phyloP scores from a whole-genome alignment of 2,888 invertebrate species.

The Hipparchia semele region DNA sequence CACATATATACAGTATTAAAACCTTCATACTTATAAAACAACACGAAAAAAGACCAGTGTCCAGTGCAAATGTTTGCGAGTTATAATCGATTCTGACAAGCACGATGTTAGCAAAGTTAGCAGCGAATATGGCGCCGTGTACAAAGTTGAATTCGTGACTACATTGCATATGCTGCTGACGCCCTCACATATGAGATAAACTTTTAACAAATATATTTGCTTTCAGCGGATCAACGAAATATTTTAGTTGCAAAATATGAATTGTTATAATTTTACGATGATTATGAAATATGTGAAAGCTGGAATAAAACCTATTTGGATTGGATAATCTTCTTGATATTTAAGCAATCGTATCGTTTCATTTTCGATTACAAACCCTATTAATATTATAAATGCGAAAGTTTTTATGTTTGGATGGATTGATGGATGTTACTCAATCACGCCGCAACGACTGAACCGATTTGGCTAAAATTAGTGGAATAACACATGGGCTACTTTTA shows the following conservation, averaged over 20 bases:
- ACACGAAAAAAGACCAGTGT: conserved; percentile 1
- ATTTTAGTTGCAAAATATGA: neutral
- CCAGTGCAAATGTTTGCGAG: conserved; percentile 19
- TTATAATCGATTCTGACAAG: conserved; percentile 26
- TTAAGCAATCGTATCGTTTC: too few species aligned
- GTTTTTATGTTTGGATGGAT: too few species aligned
- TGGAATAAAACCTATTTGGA: neutral
- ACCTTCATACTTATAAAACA: neutral
- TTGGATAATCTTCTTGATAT: neutral
- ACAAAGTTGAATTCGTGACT: conserved; percentile 26
- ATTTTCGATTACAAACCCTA: too few species aligned
- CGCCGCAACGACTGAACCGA: too few species aligned
- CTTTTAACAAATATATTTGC: conserved; percentile 10
- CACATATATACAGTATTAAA: neutral
- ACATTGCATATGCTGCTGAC: conserved; percentile 25
- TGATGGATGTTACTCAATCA: too few species aligned
- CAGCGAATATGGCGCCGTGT: conserved; percentile 15
- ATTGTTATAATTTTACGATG: neutral
- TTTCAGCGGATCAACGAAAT: conserved; percentile 7
- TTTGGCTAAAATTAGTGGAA: too few species aligned
- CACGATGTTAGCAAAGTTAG: conserved; percentile 22
- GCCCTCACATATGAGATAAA: conserved; percentile 17
- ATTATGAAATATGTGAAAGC: neutral
- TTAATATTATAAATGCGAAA: too few species aligned
- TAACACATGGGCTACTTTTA: too few species aligned